A percentile compares a stretch with the other conserved stretches of the same genome.
These are phyloP conservation scores for Lasioglossum malachurum DNA, from an alignment of 2,888 invertebrate genomes.

Conservation along the genomic window DNA sequence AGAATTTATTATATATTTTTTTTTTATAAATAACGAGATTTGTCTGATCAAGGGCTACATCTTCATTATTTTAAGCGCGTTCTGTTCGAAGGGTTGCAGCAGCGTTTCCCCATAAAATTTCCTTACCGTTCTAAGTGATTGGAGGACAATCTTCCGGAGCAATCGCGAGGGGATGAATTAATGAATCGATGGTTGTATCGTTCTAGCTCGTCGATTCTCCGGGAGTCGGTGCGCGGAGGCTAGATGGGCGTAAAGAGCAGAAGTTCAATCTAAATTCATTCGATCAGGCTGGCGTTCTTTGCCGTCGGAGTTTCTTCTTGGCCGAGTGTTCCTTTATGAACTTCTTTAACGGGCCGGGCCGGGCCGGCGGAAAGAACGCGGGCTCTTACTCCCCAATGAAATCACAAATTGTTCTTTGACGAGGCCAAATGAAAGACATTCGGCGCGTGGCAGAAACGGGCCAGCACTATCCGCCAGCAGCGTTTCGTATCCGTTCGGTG, in stretches of 20 bases:
- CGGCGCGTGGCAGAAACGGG: constrained; percentile 1
- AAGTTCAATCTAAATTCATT: constrained; percentile 52
- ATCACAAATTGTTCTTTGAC: constrained; percentile 39
- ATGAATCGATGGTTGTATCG: constrained; percentile 3
- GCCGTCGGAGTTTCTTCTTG: constrained; percentile 14
- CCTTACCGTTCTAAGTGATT: background rate
- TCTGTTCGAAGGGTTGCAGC: background rate
- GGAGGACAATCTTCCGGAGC: background rate
- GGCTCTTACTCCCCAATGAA: background rate
- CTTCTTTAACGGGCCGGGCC: constrained; percentile 18
- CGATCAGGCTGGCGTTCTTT: constrained; percentile 23
- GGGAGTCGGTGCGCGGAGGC: background rate
- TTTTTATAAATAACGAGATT: too few relatives aligned
- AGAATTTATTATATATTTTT: too few relatives aligned
- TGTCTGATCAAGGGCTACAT: background rate
- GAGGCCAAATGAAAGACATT: constrained; percentile 9
- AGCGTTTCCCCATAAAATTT: background rate
- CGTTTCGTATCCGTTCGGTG: background rate
- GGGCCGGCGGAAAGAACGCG: background rate
- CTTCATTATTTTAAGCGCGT: background rate
- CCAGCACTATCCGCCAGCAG: background rate
- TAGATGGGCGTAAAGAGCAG: background rate
- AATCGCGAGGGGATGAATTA: background rate
- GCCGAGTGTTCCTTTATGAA: constrained; percentile 3
- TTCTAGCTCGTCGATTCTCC: background rate